phyloP scores from a whole-genome alignment of 2,113 vertebrate species.

The Ahaetulla prasina region DNA sequence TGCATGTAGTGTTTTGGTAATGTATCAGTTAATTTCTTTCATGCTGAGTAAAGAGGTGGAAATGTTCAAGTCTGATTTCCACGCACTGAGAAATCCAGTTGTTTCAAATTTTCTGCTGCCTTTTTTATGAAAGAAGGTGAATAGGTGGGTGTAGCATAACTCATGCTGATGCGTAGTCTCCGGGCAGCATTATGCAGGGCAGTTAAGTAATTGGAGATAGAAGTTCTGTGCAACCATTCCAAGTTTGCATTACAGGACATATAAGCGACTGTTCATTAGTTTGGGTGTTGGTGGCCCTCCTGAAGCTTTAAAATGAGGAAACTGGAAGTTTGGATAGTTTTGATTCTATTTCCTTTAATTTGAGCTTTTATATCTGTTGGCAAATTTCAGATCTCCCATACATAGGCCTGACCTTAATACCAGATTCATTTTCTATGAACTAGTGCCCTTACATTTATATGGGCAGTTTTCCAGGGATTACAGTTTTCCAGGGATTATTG shows the following conservation, averaged over 20 bases:
- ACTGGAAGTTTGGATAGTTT: not conserved
- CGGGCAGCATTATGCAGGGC: too few relatives aligned
- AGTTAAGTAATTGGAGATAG: not conserved
- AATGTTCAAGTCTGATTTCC: not conserved
- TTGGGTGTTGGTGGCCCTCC: not conserved
- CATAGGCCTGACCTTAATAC: not conserved
- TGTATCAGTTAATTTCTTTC: not conserved
- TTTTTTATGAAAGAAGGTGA: not conserved
- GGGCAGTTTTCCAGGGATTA: not conserved
- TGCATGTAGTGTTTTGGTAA: not conserved
- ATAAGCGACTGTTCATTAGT: not conserved
- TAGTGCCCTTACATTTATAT: not conserved
- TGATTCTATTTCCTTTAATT: not conserved
- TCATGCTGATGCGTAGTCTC: not conserved
- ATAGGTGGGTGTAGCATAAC: not conserved
- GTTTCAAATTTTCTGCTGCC: not conserved
- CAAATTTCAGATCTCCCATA: not conserved
- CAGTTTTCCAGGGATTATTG: not conserved
- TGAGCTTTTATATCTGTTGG: not conserved
- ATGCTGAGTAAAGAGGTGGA: not conserved
- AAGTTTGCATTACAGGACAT: not conserved
- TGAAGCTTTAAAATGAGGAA: not conserved
- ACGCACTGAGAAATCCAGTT: not conserved
- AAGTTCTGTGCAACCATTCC: not conserved
- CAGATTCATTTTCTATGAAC: not conserved